Base-by-base conservation (phyloP, 1,140 invertebrate genomes). In the Dreissena polymorpha region DNA sequence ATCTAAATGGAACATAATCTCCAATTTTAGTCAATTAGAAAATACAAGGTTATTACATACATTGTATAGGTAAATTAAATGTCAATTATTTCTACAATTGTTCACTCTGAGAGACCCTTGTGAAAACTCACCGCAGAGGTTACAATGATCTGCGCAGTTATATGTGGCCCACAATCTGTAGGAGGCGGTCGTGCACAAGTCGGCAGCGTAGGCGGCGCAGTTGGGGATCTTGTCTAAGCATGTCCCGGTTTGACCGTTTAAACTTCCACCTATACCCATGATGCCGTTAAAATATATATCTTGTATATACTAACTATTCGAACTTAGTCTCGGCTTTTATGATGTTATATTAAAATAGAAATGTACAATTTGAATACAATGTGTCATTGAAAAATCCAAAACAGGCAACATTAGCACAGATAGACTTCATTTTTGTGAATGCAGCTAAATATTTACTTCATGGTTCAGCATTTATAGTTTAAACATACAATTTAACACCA, bases 71-170 rank as follows among this genome's bases (percentile, higher is more conserved):
- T n/a, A 5, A 18, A 5, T n/a, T 63, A 23, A 63, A 23, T n/a
- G 23, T n/a, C 10, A 5, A 23, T 23, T n/a, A 2, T n/a, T n/a
- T n/a, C 2, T n/a, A 5, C 60, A 63, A 10, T 3, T 63, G 2
- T 2, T 23, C 18, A 63, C 2, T n/a, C 60, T 63, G 2, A 63
- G 23, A 18, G 10, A 10, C 13, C 5, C n/a, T 6, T 21, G 16
- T 23, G 65, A 49, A 25, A 67, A 67, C 74, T 25, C 67, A 69
- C 76, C 53, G 49, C 78, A 80, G 21, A 71, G n/a, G 53, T 80
- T 50, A 39, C 78, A 80, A 13, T 64, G 49, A 21, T 5, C 3
- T 8, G 68, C 68, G 27, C 78, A 80, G 69, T 80, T 71, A 25
- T 80, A 57, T 13, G 21, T 10, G 3, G 69, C 69, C 78, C 78